Percentiles rank a stretch among this genome's conserved stretches.
phyloP scores from a whole-genome alignment of 2,113 vertebrate genomes.

The Ctenomys sociabilis region DNA sequence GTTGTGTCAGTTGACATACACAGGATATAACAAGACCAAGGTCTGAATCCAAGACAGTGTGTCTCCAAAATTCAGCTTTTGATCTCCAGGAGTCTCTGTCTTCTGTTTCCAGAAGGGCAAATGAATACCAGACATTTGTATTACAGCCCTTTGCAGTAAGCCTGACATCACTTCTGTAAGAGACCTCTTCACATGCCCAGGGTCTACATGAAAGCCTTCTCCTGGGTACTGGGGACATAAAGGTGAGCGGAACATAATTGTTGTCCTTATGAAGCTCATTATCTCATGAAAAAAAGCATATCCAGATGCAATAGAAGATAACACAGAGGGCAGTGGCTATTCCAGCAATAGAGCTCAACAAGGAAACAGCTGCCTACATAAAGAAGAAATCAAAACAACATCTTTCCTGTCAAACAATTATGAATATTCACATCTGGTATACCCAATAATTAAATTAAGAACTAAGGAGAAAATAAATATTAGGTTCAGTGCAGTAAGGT shows the following conservation, averaged over 20 bases:
- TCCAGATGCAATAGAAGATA: background rate
- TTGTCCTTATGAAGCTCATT: background rate
- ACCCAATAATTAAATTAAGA: background rate
- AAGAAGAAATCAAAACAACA: background rate
- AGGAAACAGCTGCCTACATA: background rate
- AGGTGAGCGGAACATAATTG: background rate
- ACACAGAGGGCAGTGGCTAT: background rate
- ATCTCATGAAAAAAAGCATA: background rate
- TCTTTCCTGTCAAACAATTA: background rate
- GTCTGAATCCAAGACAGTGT: background rate
- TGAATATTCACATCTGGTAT: slow-evolving; percentile 6
- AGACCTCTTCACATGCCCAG: background rate
- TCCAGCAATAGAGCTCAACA: background rate
- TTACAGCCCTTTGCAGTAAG: background rate
- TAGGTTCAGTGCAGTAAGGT: background rate
- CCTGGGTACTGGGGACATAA: background rate
- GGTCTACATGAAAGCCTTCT: background rate
- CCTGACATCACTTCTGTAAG: background rate
- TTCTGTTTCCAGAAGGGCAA: background rate
- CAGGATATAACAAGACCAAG: background rate
- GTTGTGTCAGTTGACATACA: background rate
- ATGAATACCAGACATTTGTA: background rate
- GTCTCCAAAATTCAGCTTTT: slow-evolving; percentile 11
- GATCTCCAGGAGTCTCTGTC: background rate
- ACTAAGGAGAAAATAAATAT: background rate